Base-by-base conservation (phyloP, 64 coral and sea anemone genomes). In the Astreopora myriophthalma region DNA sequence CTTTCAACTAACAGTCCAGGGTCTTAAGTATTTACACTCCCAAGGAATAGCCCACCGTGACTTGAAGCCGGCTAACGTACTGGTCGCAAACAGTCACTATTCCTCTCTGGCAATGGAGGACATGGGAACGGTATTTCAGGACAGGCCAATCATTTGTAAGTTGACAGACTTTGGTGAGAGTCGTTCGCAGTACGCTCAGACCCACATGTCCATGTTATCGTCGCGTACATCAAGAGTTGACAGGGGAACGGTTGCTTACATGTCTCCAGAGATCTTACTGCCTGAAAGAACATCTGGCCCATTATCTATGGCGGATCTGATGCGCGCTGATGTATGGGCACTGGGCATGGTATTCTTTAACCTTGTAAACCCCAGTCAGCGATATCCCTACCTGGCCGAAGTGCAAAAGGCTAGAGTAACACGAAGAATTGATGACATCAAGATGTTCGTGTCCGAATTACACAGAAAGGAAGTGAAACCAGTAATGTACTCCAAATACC, bases 61-160 rank as follows among this genome's bases (percentile, higher is more conserved):
- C 33, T 40, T 77, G 74, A 77, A 48, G 74, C 74, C 74, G 22
- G 74, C 74, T 77, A 77, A 77, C 46, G 74, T 77, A 77, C 74
- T 77, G 36, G 74, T 77, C 46, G 74, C 5, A 77, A 77, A 77
- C 74, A 77, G 74, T 77, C 74, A 77, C 74, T 77, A 77, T 77
- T 77, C 74, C 34, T 77, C 46, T 77, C 74, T 77, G 74, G 74
- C 74, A 77, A 37, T 77, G 74, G 74, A 77, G 36, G 74, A 77
- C 74, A 77, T 77, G 29, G 74, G 39, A 77, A 40, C 74, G 46
- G 74, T 49, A 67, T 67, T 67, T 67, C 63, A 67, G 63, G 63
- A 67, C 20, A 67, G 63, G 63, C 63, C 63, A 67, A 67, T 67
- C 63, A 67, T 28, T 67, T 67, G 63, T 67, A 67, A 67, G 63